A percentile compares a stretch with the other conserved stretches of the same genome.
Conservation (phyloP, 2,113 vertebrate species). For the Alligator sinensis region DNA sequence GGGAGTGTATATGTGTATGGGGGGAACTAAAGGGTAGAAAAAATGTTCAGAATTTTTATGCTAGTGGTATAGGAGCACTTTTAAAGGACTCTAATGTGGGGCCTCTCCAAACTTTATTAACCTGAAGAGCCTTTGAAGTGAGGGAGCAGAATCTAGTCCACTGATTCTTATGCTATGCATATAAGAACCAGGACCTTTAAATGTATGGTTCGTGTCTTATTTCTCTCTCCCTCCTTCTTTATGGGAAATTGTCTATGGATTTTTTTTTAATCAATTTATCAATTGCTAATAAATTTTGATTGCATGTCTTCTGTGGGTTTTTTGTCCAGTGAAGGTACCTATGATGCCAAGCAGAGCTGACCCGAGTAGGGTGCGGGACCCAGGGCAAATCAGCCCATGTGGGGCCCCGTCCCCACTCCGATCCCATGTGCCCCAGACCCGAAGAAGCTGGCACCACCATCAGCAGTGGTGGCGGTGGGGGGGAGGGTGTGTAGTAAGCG, state of each 20-base stretch:
- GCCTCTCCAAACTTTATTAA: background rate
- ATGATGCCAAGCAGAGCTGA: no score
- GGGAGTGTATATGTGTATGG: no score
- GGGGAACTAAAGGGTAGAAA: no score
- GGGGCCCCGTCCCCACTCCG: no score
- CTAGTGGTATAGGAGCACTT: background rate
- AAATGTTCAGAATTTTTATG: no score
- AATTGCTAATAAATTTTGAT: background rate
- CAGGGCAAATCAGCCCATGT: no score
- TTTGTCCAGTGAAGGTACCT: background rate
- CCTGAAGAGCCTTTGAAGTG: background rate
- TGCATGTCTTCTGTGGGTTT: background rate
- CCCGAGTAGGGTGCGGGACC: no score
- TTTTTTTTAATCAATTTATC: accelerated
- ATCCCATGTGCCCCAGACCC: no score
- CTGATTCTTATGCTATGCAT: background rate
- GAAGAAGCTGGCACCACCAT: no score
- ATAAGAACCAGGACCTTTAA: background rate
- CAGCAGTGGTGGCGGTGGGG: no score
- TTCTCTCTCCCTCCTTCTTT: background rate
- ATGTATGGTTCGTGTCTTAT: background rate
- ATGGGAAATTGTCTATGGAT: background rate
- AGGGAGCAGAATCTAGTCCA: background rate
- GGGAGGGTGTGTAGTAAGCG: no score
- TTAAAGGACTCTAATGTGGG: background rate